These are phyloP conservation scores for Eciton burchellii DNA, from an alignment of 1,140 invertebrate genomes.

Conservation along the genomic window DNA sequence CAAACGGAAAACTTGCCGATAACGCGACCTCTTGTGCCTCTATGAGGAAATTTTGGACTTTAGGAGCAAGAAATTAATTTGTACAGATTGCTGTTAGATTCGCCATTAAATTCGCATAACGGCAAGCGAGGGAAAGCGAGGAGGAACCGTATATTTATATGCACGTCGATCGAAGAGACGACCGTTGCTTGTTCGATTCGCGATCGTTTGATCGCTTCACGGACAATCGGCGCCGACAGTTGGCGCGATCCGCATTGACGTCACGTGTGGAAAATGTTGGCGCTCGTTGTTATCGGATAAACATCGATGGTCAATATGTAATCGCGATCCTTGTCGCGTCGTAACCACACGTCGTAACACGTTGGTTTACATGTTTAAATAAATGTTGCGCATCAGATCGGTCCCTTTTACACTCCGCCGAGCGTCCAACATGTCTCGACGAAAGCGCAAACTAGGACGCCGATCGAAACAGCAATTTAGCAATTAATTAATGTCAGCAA, in stretches of 20 bases:
- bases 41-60: too few species aligned
- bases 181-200: neutral
- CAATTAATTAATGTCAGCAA: too few species aligned
- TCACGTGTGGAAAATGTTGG: constrained; percentile 15
- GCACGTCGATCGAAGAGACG: neutral
- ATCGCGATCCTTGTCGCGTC: neutral
- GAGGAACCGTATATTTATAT: neutral
- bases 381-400: neutral
- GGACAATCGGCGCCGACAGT: constrained; percentile 5
- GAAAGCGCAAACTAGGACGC: too few species aligned
- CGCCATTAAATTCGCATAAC: neutral
- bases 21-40: too few species aligned
- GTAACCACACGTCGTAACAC: neutral
- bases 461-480: too few species aligned
- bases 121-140: neutral
- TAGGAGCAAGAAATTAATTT: too few species aligned
- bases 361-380: neutral
- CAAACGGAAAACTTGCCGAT: too few species aligned
- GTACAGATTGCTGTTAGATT: too few species aligned
- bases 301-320: constrained; percentile 15
- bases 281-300: neutral
- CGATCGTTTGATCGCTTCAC: neutral
- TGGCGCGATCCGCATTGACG: constrained; percentile 22
- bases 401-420: too few species aligned
- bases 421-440: too few species aligned